A percentile compares a stretch with the other conserved stretches of the same genome.
Evolutionary conservation across 2,113 vertebrate genomes (phyloP).

Genomic region (Oreotrochilus melanogaster): DNA sequence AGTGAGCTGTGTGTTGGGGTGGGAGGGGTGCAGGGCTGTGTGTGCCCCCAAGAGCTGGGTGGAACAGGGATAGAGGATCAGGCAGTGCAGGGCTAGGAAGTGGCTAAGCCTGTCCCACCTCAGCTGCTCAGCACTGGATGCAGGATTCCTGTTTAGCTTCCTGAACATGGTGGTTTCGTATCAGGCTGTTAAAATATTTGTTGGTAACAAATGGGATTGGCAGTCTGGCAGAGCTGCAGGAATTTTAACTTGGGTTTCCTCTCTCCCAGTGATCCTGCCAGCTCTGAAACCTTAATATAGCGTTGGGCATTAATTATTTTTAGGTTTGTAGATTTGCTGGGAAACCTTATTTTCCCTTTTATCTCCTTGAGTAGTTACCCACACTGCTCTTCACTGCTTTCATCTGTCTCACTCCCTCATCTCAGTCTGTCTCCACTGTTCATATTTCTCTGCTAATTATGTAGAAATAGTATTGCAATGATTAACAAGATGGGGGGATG

Average conservation of each 20-base stretch:
- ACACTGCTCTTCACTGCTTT: not conserved
- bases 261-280: not conserved
- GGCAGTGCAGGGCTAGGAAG: not conserved
- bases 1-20: too few species aligned
- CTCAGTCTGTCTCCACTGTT: not conserved
- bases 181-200: not conserved
- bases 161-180: not conserved
- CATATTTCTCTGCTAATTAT: not conserved
- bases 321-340: not conserved
- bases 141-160: not conserved
- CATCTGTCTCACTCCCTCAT: not conserved
- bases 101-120: not conserved
- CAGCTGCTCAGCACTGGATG: rapidly evolving
- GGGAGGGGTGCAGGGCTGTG: too few species aligned
- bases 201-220: not conserved
- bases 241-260: not conserved
- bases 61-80: not conserved
- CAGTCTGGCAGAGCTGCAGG: not conserved
- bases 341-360: not conserved
- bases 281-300: not conserved
- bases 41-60: too few species aligned
- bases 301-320: not conserved
- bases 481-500: not conserved
- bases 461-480: not conserved
- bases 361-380: not conserved